Base-by-base conservation (phyloP, 2,888 invertebrate species). In the Heliconius ethilla region DNA sequence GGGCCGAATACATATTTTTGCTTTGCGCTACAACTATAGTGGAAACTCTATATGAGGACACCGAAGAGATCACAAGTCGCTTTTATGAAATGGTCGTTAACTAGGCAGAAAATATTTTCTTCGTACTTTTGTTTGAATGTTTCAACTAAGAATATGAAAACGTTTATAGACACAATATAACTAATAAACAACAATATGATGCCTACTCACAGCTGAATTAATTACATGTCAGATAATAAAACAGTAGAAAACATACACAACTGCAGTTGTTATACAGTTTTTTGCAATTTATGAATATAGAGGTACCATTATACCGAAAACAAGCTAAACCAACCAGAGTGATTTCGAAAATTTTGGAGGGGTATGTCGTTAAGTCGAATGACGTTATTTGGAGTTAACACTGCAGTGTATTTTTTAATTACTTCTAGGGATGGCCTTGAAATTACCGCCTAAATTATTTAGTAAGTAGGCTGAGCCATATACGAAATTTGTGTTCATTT, bases 381-480 rank as follows among this genome's bases (percentile, higher is more conserved):
- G n/a, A n/a, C 59, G n/a, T 59, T n/a, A 59, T 59, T 59, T 59
- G 59, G 59, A n/a, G 59, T 59, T 59, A 22, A n/a, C 55, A 55
- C 22, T 55, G 55, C 25, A 25, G 13, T 25, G 11, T 69, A 6
- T 69, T 69, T 66, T 73, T 77, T 51, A 65, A 59, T 74, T 55
- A 74, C 27, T 70, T 74, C 67, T 77, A 69, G 69, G 73, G 55
- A 67, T 77, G 79, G 77, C 76, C 79, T 79, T 80, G 29, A 76
- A 75, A 40, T 63, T 82, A 82, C 82, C 83, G 82, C 83, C 83
- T 83, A 80, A 82, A 80, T 80, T 80, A 80, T 79, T 77, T 81
- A 78, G 79, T 83, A 79, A 79, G 75, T 77, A 70, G 81, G 80
- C 79, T 77, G 78, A 83, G 82, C 82, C 81, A 79, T 79, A 79